Evolutionary conservation across 2,888 invertebrate genomes (phyloP).

Genomic region (Oeneis ivallda): DNA sequence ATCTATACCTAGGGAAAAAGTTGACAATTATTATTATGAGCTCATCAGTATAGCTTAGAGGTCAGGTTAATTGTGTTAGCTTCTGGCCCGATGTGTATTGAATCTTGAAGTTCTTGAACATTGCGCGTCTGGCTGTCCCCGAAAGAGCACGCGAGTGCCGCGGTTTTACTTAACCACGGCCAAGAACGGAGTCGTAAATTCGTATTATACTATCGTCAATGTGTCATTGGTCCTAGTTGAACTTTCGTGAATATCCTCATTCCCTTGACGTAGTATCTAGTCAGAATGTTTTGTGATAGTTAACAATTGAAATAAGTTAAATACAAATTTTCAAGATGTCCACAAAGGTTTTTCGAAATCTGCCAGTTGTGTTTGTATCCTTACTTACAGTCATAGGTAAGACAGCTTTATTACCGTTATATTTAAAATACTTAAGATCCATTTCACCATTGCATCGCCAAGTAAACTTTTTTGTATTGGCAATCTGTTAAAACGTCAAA

Average conservation of each 20-base stretch:
- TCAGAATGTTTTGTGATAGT: conserved; percentile 52
- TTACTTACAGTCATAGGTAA: conserved; percentile 62
- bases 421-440: background rate
- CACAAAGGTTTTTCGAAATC: conserved; percentile 51
- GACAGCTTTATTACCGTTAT: conserved; percentile 33
- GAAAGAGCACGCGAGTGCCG: conserved; percentile 65
- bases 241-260: conserved; percentile 44
- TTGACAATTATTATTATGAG: background rate
- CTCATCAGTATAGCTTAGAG: conserved; percentile 48
- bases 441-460: too few relatives aligned
- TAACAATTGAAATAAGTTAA: background rate
- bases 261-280: conserved; percentile 30
- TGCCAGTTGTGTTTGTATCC: conserved; percentile 54
- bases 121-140: conserved; percentile 64
- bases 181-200: conserved; percentile 26
- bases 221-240: conserved; percentile 51
- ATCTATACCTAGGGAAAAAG: background rate
- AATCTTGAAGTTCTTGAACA: conserved; percentile 54
- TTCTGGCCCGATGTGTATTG: conserved; percentile 42
- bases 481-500: too few relatives aligned
- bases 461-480: too few relatives aligned
- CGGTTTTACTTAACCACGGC: conserved; percentile 51
- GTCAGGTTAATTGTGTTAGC: conserved; percentile 48
- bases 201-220: conserved; percentile 49
- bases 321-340: conserved; percentile 53